These are phyloP conservation scores for Callinectes sapidus DNA, from an alignment of 2,888 invertebrate species.

Conservation along the genomic window DNA sequence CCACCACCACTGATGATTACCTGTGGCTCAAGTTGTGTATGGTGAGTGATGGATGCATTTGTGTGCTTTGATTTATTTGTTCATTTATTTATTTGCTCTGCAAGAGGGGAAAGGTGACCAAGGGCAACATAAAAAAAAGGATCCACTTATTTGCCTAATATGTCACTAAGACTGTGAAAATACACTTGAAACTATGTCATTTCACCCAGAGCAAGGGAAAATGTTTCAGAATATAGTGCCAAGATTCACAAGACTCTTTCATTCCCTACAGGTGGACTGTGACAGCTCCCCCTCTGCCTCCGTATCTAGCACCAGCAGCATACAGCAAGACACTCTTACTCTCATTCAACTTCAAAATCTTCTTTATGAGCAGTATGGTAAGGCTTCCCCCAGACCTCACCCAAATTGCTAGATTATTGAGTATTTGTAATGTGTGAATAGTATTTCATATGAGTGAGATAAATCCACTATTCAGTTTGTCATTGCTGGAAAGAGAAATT, in stretches of 20 bases:
- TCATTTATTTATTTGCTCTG: too few relatives aligned
- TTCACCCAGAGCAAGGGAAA: too few relatives aligned
- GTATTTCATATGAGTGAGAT: not conserved
- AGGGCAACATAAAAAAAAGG: too few relatives aligned
- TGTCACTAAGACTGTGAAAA: too few relatives aligned
- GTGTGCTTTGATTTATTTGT: too few relatives aligned
- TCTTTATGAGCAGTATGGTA: conserved; percentile 84
- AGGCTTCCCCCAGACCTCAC: conserved; percentile 52
- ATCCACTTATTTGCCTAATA: too few relatives aligned
- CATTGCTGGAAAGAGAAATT: not conserved
- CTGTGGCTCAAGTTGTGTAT: conserved; percentile 94
- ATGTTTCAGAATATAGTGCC: too few relatives aligned
- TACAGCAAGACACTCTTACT: conserved; percentile 82
- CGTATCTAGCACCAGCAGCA: conserved; percentile 57
- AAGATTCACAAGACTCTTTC: not conserved
- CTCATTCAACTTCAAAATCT: conserved; percentile 89
- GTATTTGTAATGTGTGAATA: not conserved
- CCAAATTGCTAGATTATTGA: not conserved
- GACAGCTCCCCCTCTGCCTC: conserved; percentile 75
- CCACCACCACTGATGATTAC: conserved; percentile 95
- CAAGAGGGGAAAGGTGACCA: too few relatives aligned
- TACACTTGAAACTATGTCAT: too few relatives aligned
- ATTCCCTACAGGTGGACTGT: conserved; percentile 74
- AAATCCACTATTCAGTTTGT: not conserved
- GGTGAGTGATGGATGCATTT: conserved; percentile 75